phyloP scores from a whole-genome alignment of 2,797 vertebrate species.

The Onychomys torridus region DNA sequence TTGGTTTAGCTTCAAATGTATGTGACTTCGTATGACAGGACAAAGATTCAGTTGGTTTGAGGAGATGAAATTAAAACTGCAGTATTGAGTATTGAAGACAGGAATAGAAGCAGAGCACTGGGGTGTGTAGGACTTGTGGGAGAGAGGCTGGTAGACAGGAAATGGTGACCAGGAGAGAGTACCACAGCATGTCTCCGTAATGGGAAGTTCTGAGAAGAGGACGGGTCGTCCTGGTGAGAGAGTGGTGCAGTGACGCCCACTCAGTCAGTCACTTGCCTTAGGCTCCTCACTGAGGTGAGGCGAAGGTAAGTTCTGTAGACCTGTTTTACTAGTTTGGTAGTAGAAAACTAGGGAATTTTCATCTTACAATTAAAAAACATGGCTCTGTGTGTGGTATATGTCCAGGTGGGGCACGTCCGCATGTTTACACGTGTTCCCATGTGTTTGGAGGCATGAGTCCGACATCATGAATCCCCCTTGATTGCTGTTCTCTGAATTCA shows the following conservation, averaged over 20 bases:
- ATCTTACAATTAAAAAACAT: not conserved
- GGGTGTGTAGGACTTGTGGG: not conserved
- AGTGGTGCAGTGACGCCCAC: not conserved
- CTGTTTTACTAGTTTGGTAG: not conserved
- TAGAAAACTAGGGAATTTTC: not conserved
- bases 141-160: not conserved
- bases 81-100: not conserved
- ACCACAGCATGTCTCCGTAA: not conserved
- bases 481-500: not conserved
- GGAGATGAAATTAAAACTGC: not conserved
- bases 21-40: not conserved
- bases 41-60: not conserved
- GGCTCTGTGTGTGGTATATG: not conserved
- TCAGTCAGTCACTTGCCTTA: not conserved
- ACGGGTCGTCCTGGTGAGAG: not conserved
- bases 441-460: not conserved
- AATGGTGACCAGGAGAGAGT: not conserved
- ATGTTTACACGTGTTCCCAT: not conserved
- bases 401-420: not conserved
- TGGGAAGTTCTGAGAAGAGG: not conserved
- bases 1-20: not conserved
- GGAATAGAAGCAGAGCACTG: not conserved
- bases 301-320: constrained; percentile 9
- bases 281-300: not conserved
- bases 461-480: not conserved